Conservation (phyloP, 1,140 invertebrate species). For the Drosophila athabasca region DNA sequence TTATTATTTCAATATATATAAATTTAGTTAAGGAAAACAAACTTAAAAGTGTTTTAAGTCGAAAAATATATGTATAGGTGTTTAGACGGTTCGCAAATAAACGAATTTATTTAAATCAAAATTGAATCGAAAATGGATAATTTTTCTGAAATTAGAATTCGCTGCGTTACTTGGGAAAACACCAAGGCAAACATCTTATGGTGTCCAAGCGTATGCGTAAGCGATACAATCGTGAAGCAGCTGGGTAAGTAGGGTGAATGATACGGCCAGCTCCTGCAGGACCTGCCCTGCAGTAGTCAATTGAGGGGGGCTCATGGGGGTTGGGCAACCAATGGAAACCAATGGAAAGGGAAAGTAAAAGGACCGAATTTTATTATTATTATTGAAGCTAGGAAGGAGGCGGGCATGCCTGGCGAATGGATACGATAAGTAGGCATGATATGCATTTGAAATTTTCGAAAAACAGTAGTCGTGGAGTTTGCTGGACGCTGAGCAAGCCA, state of each 20-base stretch:
- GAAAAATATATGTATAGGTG: too few species aligned
- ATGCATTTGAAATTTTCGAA: conserved; percentile 10
- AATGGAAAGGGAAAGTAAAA: neutral
- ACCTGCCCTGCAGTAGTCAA: neutral
- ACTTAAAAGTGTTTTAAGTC: too few species aligned
- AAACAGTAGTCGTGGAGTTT: conserved; percentile 28
- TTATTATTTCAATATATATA: too few species aligned
- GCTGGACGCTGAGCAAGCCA: conserved; percentile 3
- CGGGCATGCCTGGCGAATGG: neutral
- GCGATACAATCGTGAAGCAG: neutral
- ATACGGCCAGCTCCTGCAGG: conserved; percentile 13
- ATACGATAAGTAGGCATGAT: neutral
- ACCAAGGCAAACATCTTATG: neutral
- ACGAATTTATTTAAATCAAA: too few species aligned
- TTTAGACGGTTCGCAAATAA: too few species aligned
- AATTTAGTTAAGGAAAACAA: too few species aligned
- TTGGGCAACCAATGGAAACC: conserved; percentile 28
- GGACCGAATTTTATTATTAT: conserved; percentile 10
- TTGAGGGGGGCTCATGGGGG: neutral
- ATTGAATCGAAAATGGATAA: too few species aligned
- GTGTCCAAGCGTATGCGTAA: too few species aligned
- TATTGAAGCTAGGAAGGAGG: conserved; percentile 14
- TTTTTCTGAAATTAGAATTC: too few species aligned
- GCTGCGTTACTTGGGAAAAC: neutral
- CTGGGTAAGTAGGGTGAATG: conserved; percentile 15